phyloP scores from a whole-genome alignment of 1,140 invertebrate species.

The Zaprionus nigranus region DNA sequence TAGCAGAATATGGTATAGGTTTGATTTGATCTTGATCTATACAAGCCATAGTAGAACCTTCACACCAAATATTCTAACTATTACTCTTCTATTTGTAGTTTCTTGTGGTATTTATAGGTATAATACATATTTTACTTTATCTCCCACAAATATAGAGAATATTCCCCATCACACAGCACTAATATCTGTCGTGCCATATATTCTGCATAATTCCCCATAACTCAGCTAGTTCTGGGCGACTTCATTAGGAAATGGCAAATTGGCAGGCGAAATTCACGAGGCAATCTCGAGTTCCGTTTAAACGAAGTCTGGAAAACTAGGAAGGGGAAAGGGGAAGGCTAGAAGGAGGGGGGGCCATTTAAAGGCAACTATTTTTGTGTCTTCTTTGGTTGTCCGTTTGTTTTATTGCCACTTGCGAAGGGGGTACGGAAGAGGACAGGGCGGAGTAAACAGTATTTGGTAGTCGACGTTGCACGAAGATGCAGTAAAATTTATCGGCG shows the following conservation, averaged over 20 bases:
- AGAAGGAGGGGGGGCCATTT: slow-evolving; percentile 6
- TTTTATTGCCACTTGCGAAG: slow-evolving; percentile 4
- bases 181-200: background rate
- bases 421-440: background rate
- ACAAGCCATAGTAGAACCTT: too few species aligned
- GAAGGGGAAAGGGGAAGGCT: background rate
- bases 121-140: background rate
- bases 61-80: background rate
- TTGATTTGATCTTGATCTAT: too few species aligned
- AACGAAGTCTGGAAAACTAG: slow-evolving; percentile 25
- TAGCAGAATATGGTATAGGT: too few species aligned
- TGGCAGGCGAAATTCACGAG: slow-evolving; percentile 50
- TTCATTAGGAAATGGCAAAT: slow-evolving; percentile 47
- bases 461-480: slow-evolving; percentile 14
- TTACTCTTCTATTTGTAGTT: background rate
- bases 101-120: background rate
- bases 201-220: background rate
- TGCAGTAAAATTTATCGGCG: slow-evolving; percentile 72
- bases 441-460: slow-evolving; percentile 15
- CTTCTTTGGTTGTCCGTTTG: slow-evolving; percentile 2
- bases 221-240: slow-evolving; percentile 20
- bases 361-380: slow-evolving; percentile 28
- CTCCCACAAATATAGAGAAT: background rate
- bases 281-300: slow-evolving; percentile 69
- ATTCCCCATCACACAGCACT: background rate